Conservation (phyloP, 2,113 vertebrate genomes). For the Malaclemys terrapin region DNA sequence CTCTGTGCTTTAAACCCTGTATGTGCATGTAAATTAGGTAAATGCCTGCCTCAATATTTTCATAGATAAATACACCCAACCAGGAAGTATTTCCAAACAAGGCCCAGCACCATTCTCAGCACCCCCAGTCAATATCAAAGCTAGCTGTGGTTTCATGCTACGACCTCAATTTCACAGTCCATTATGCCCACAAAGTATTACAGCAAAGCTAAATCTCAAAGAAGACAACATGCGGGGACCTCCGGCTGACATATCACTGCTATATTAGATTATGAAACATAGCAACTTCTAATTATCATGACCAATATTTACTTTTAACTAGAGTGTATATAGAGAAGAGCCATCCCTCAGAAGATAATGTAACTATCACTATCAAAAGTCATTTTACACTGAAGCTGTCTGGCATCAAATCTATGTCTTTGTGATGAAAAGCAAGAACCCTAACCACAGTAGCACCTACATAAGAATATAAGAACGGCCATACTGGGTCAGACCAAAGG, state of each 20-base stretch:
- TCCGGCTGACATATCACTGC: not conserved
- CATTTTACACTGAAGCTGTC: not conserved
- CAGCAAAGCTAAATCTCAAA: not conserved
- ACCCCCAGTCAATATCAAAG: not conserved
- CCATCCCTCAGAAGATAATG: not conserved
- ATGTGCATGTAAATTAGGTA: not conserved
- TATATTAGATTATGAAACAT: not conserved
- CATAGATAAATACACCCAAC: not conserved
- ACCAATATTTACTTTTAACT: rapidly evolving
- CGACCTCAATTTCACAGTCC: not conserved
- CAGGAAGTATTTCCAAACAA: not conserved
- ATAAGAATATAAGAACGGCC: too few relatives aligned
- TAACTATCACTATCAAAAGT: not conserved
- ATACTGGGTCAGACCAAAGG: too few relatives aligned
- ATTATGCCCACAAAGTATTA: not conserved
- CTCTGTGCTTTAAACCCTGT: not conserved
- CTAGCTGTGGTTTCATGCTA: rapidly evolving
- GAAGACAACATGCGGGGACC: not conserved
- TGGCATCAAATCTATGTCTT: not conserved
- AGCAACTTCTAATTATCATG: rapidly evolving
- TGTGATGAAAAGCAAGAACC: not conserved
- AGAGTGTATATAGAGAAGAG: not conserved
- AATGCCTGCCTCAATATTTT: not conserved
- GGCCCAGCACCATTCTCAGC: not conserved
- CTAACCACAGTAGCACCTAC: not conserved